Base-by-base conservation (phyloP, 2,113 vertebrate species). In the Perca schrenkii region DNA sequence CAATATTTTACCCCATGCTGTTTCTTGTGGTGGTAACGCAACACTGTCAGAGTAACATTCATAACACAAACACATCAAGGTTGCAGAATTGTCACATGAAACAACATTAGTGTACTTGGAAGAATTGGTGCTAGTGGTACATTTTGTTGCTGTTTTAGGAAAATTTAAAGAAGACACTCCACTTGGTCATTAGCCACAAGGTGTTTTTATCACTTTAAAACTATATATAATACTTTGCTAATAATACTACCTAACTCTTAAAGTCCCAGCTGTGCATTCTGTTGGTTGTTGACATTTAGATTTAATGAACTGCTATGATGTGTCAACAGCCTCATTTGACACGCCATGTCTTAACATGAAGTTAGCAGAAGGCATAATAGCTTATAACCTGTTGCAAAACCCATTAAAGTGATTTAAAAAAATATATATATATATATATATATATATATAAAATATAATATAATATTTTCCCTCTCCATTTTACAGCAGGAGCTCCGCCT, bases 401-500 rank as follows among this genome's bases (percentile, higher is more conserved):
- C 10, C 2, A 8, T 58, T 56, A n/a, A 58, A 31, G 12, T 28
- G 6, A 61, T 63, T 34, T 22, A 40, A 40, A 34, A 40, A 40
- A 40, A 40, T 36, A 6, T 36, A 34, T 36, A 11, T 47, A 66
- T 54, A 21, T 25, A 25, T 25, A 25, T 25, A 25, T 25, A 25
- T 25, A 25, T 25, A 25, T 25, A 25, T 25, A 25, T 25, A 25
- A 25, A n/a, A 40, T 36, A 6, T 36, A 34, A n/a, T 36, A 25
- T 25, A 28, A 28, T 28, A 28, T 90, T 74, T 67, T 60, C 21
- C 40, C 36, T 82, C 19, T 83, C 2, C 75, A 61, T 92, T 40
- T 90, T 95, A 94, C 93, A 95, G 64, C 94, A 98, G 96, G 97
- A 94, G 85, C 94, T 92, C 96, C 97, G 91, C 94, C 96, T 92